Conservation (phyloP, 2,888 invertebrate species). For the Eurois occulta region DNA sequence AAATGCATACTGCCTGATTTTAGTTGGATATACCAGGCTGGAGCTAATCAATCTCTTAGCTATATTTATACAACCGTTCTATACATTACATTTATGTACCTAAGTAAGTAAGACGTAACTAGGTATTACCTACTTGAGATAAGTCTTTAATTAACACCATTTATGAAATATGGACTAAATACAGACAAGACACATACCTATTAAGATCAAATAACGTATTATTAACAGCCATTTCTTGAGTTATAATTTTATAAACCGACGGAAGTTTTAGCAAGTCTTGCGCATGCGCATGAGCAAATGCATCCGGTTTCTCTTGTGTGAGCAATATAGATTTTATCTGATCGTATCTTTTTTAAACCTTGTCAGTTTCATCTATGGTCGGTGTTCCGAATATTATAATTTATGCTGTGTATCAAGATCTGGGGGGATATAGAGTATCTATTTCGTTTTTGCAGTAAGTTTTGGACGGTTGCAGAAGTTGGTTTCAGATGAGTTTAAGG, state of each 20-base stretch:
- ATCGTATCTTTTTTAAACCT: constrained; percentile 26
- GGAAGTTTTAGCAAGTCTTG: constrained; percentile 51
- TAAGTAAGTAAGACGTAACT: background rate
- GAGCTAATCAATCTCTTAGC: background rate
- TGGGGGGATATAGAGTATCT: constrained; percentile 4
- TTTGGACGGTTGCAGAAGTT: background rate
- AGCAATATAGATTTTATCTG: constrained; percentile 55
- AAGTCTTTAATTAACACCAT: background rate
- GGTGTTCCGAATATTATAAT: constrained; percentile 29
- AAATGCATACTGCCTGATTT: background rate
- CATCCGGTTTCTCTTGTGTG: constrained; percentile 57
- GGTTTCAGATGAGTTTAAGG: background rate
- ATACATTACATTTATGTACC: background rate
- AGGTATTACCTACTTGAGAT: background rate
- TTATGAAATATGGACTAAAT: background rate
- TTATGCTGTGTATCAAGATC: constrained; percentile 21
- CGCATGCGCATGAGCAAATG: constrained; percentile 21
- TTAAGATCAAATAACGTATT: background rate
- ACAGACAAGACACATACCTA: background rate
- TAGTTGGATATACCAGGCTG: background rate
- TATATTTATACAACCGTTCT: background rate
- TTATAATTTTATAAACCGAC: constrained; percentile 6
- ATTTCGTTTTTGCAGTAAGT: background rate
- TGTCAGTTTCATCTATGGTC: constrained; percentile 11
- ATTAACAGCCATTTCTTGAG: constrained; percentile 16